Base-by-base conservation (phyloP, 2,797 vertebrate species). In the Acanthurus leucopareius region DNA sequence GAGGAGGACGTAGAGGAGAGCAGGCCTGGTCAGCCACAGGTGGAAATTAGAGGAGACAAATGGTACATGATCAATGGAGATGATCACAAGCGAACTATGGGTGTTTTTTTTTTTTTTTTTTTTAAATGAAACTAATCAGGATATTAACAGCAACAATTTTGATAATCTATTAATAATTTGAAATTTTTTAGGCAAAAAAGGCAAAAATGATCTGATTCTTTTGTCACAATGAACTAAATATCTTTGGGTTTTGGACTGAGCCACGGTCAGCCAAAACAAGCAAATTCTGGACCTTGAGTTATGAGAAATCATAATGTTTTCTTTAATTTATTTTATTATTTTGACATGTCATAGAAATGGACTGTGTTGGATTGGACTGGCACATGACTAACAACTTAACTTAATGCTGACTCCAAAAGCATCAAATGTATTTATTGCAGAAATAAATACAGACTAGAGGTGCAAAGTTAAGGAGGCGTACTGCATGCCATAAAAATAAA, bases 1-100 rank as follows among this genome's bases (percentile, higher is more conserved):
- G 93, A 94, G 71, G 91, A 91, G 65, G 93, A 90, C 5, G 93
- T 92, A 87, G 93, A 93, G 77, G 93, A 93, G 76, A 96, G 93
- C 87, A 95, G 84, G 60, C 94, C 95, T 94, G 86, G 73, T 91
- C 75, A 87, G 51, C 68, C 70, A 84, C 42, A 44, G 64, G 66
- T 69, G 62, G 75, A 77, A 75, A 82, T 40, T 75, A 83, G 48
- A 59, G n/a, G 66, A 82, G 42, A 86, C 70, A 83, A 48, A 84
- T 69, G 75, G 63, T 62, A 83, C 16, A 38, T n/a, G 19, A 53
- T 87, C 74, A 89, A 83, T 66, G 79, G 68, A 75, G 74, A 81
- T 84, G 78, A 69, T 65, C 22, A 72, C n/a, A 67, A 19, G 83
- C 48, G 56, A 69, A 79, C 51, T 66, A 44, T 1, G 4, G 10